Conservation (phyloP, 2,888 invertebrate species). For the Troglohyphantes excavatus region DNA sequence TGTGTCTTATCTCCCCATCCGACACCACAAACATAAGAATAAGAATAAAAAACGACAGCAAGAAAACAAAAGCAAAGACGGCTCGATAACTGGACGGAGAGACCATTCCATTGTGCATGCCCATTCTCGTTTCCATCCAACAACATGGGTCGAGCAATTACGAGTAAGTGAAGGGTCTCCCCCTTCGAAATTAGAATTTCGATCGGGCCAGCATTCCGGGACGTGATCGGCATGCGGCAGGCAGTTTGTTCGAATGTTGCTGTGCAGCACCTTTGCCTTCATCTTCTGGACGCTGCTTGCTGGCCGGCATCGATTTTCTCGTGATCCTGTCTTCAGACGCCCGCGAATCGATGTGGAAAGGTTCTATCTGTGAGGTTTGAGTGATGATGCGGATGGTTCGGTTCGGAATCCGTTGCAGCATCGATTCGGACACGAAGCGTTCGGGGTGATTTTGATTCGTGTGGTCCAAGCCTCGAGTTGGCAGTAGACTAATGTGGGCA, state of each 20-base stretch:
- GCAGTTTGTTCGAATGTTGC: slow-evolving; percentile 25
- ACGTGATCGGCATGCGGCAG: slow-evolving; percentile 57
- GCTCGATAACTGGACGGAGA: slow-evolving; percentile 22
- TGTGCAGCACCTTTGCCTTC: slow-evolving; percentile 7
- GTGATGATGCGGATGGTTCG: slow-evolving; percentile 4
- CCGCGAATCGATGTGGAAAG: slow-evolving; percentile 28
- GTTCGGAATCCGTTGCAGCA: neutral
- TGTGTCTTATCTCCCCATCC: slow-evolving; percentile 5
- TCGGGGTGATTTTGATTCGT: neutral
- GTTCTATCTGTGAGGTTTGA: slow-evolving; percentile 1
- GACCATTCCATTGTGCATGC: slow-evolving; percentile 24
- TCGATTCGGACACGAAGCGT: neutral
- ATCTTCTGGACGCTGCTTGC: neutral
- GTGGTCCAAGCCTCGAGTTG: no score
- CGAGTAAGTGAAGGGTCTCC: slow-evolving; percentile 53
- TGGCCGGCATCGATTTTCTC: neutral
- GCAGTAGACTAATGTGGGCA: no score
- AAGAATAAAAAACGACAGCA: neutral
- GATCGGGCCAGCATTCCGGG: slow-evolving; percentile 50
- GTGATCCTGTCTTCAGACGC: neutral
- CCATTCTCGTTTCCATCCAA: slow-evolving; percentile 12
- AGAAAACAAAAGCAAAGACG: slow-evolving; percentile 2
- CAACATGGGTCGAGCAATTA: slow-evolving; percentile 50
- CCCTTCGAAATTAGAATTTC: slow-evolving; percentile 66
- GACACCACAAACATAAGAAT: neutral